These are phyloP conservation scores for Athalia cordata DNA, from an alignment of 2,888 invertebrate species.

Conservation along the genomic window DNA sequence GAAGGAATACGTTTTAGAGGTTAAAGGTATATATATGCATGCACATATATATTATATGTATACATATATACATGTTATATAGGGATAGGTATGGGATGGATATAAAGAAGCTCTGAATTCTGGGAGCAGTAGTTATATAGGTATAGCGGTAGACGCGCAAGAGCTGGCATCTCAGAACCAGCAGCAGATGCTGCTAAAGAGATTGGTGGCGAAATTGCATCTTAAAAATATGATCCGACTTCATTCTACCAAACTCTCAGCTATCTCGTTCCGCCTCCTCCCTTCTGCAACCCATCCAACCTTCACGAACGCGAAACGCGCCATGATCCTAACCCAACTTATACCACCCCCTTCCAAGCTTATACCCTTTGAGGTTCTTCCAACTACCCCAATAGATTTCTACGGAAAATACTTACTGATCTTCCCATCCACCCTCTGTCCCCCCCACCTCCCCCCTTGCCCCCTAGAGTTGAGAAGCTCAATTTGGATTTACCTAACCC, in stretches of 20 bases:
- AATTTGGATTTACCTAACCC: too few species aligned
- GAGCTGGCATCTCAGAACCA: not conserved
- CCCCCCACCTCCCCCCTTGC: too few species aligned
- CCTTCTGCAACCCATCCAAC: not conserved
- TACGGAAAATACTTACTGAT: too few species aligned
- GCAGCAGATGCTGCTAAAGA: constrained; percentile 63
- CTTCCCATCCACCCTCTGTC: too few species aligned
- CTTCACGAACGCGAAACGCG: not conserved
- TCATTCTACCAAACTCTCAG: constrained; percentile 57
- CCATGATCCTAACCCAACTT: too few species aligned
- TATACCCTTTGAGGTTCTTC: too few species aligned
- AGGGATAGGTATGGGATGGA: not conserved
- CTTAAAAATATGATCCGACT: constrained; percentile 70
- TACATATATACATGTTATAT: not conserved
- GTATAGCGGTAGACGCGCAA: too few species aligned
- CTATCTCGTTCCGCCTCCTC: not conserved
- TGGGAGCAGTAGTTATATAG: too few species aligned
- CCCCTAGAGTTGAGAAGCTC: too few species aligned
- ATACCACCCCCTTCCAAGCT: too few species aligned
- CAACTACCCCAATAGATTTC: too few species aligned
- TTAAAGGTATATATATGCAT: not conserved
- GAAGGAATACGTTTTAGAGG: not conserved
- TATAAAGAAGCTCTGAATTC: not conserved
- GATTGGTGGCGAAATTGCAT: constrained; percentile 69
- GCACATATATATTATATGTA: not conserved